Conservation (phyloP, 2,888 invertebrate genomes). For the Ariolimax columbianus region DNA sequence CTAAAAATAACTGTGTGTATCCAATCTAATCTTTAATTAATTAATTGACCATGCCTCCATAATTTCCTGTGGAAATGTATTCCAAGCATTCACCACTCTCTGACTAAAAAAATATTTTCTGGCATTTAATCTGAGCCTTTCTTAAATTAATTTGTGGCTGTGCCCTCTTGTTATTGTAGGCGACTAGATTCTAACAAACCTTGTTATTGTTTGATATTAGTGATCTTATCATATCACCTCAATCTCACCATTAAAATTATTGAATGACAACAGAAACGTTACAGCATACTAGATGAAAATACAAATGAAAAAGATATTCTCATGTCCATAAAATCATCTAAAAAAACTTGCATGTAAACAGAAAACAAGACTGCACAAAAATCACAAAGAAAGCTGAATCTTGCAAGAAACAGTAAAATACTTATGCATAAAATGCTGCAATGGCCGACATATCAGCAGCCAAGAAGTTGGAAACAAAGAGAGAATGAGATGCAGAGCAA, state of each 20-base stretch:
- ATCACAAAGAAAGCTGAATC: neutral
- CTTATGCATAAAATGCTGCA: constrained; percentile 29
- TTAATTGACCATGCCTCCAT: too few species aligned
- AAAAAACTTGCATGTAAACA: neutral
- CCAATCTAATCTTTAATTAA: too few species aligned
- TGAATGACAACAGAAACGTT: neutral
- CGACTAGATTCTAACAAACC: too few species aligned
- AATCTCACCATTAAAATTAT: neutral
- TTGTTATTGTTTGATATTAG: too few species aligned
- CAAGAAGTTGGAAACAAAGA: neutral
- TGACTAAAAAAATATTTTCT: too few species aligned
- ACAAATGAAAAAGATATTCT: neutral
- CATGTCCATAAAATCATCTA: neutral
- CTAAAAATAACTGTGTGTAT: too few species aligned
- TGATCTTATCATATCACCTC: too few species aligned
- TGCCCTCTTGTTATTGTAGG: too few species aligned
- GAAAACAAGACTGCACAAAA: neutral
- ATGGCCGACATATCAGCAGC: constrained; percentile 6
- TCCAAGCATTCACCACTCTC: too few species aligned
- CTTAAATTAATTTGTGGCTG: too few species aligned
- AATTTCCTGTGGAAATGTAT: too few species aligned
- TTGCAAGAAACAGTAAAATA: neutral
- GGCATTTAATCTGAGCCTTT: too few species aligned
- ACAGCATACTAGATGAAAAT: neutral
- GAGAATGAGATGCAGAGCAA: neutral